Evolutionary conservation across 92 coral and sea anemone species (phyloP).

Genomic region (Porites rus): DNA sequence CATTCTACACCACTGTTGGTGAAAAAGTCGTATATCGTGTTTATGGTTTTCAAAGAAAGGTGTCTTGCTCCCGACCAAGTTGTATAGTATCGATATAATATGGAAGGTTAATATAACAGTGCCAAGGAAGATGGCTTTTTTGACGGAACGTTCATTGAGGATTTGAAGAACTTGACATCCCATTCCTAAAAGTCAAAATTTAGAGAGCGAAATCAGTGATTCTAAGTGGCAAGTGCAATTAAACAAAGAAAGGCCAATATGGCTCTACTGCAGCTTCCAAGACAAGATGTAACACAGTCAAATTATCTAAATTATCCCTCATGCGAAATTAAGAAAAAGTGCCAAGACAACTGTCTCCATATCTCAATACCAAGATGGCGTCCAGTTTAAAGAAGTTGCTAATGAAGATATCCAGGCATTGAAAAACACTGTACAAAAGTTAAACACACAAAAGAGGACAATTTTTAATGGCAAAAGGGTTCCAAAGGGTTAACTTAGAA

Average conservation of each 20-base stretch:
- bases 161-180: neutral
- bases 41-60: neutral
- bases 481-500: no score
- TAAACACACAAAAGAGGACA: no score
- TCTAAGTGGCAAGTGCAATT: neutral
- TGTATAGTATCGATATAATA: neutral
- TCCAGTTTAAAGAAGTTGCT: no score
- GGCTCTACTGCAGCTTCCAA: neutral
- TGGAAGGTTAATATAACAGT: conserved; percentile 9
- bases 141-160: neutral
- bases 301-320: no score
- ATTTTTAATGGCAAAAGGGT: no score
- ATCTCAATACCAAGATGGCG: no score
- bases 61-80: neutral
- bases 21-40: conserved; percentile 30
- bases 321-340: no score
- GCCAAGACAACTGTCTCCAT: no score
- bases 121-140: neutral
- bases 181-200: neutral
- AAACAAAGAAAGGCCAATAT: no score
- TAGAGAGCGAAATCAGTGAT: neutral
- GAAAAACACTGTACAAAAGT: no score
- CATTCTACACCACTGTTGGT: conserved; percentile 80
- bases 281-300: no score
- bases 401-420: no score